These are phyloP conservation scores for Philaethria dido DNA, from an alignment of 2,888 invertebrate species.

Conservation along the genomic window DNA sequence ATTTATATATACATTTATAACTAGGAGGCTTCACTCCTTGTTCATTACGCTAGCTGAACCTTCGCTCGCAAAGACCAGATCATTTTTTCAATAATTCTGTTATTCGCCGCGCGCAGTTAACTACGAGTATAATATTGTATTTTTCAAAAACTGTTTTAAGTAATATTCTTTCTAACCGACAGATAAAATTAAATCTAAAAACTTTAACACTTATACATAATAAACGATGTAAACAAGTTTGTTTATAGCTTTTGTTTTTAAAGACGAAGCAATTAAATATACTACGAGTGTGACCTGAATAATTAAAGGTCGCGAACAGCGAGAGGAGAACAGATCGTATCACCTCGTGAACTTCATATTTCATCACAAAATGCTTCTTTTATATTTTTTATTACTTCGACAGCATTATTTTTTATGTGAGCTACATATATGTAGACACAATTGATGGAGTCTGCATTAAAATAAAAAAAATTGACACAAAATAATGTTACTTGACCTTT, in stretches of 20 bases:
- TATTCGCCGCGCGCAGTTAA: too few relatives aligned
- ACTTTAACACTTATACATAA: background rate
- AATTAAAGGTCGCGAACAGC: slow-evolving; percentile 14
- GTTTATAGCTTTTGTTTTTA: slow-evolving; percentile 1
- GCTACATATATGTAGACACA: background rate
- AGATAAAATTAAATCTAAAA: background rate
- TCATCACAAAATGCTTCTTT: slow-evolving; percentile 1
- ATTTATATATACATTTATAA: too few relatives aligned
- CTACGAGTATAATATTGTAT: too few relatives aligned
- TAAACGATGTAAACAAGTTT: slow-evolving; percentile 1
- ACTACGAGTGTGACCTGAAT: slow-evolving; percentile 17
- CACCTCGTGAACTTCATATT: slow-evolving; percentile 1
- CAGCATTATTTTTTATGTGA: background rate
- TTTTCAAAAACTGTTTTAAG: too few relatives aligned
- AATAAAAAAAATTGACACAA: too few relatives aligned
- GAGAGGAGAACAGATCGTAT: slow-evolving; percentile 4
- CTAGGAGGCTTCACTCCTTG: too few relatives aligned
- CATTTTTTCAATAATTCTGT: too few relatives aligned
- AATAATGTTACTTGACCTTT: too few relatives aligned
- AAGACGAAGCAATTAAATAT: slow-evolving; percentile 6
- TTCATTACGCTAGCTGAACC: too few relatives aligned
- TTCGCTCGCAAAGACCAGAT: too few relatives aligned
- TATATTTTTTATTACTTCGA: background rate
- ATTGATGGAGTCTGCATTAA: too few relatives aligned
- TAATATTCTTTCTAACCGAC: background rate